Base-by-base conservation (phyloP, 2,888 invertebrate genomes). In the Phragmatobia fuliginosa region DNA sequence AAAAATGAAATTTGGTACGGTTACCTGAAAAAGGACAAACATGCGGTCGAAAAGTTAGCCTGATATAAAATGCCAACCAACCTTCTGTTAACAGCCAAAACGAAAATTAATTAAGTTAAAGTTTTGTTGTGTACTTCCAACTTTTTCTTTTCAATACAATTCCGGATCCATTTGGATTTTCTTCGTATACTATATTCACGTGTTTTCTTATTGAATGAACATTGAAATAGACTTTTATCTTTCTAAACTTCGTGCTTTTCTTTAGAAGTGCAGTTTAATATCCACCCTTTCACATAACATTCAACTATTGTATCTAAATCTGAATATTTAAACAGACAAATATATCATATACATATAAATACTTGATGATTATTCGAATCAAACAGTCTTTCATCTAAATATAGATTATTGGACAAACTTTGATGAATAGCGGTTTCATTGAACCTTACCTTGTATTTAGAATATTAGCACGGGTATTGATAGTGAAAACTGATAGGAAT, bases 351-450 rank as follows among this genome's bases (percentile, higher is more conserved):
- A n/a, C n/a, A 6, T n/a, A n/a, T 49, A n/a, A n/a, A n/a, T 49
- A n/a, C 2, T n/a, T 11, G n/a, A n/a, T 25, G n/a, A 49, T 49
- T n/a, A n/a, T 25, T 11, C 52, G 25, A 52, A 52, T 8, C 52
- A 14, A 52, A 52, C 25, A 25, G 25, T 25, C 25, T n/a, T 36
- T 25, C 33, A 25, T 36, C 60, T 60, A 18, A 60, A 60, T n/a
- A 60, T 60, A 36, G 33, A 36, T 14, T 36, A 60, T 36, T 36
- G 25, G 33, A 36, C n/a, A 25, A 33, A 36, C 60, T 60, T 33
- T 36, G n/a, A 16, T 60, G 60, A 60, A 60, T 36, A 16, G 60
- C 60, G 60, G 60, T 36, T 60, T 60, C n/a, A 33, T 36, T 60
- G 36, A 60, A 36, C 36, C 25, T 36, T 25, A 25, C n/a, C n/a